phyloP scores from a whole-genome alignment of 2,888 invertebrate genomes.

The Mesochorus sp. region DNA sequence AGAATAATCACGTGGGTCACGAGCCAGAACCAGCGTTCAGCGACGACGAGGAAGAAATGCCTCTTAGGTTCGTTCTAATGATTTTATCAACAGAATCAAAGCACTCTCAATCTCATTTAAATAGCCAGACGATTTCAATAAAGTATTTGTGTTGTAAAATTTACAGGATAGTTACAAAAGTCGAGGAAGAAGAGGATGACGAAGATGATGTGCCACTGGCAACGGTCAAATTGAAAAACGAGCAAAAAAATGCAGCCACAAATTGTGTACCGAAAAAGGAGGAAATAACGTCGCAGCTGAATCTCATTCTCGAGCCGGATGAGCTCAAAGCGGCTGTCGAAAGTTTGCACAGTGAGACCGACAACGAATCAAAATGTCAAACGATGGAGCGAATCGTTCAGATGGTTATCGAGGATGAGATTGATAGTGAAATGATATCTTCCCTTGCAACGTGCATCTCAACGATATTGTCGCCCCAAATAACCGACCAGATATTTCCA shows the following conservation, averaged over 20 bases:
- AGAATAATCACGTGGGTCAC: slow-evolving; percentile 83
- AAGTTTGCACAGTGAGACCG: slow-evolving; percentile 84
- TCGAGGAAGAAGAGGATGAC: slow-evolving; percentile 84
- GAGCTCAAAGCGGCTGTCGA: slow-evolving; percentile 84
- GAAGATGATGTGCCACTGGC: slow-evolving; percentile 91
- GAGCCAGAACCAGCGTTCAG: slow-evolving; percentile 91
- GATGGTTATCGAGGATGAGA: slow-evolving; percentile 85
- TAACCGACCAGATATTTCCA: slow-evolving; percentile 83
- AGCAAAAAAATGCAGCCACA: slow-evolving; percentile 72
- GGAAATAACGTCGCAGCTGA: slow-evolving; percentile 75
- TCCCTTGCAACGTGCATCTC: slow-evolving; percentile 85
- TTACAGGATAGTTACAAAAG: slow-evolving; percentile 76
- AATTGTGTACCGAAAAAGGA: slow-evolving; percentile 77
- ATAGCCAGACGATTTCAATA: neutral
- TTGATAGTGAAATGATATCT: slow-evolving; percentile 85
- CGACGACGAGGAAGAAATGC: slow-evolving; percentile 90
- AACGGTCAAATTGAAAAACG: slow-evolving; percentile 87
- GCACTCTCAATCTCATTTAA: neutral
- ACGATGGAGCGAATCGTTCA: slow-evolving; percentile 86
- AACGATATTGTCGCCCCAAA: slow-evolving; percentile 84
- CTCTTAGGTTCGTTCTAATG: slow-evolving; percentile 72
- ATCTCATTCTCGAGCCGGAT: slow-evolving; percentile 80
- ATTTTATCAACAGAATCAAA: neutral
- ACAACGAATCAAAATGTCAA: slow-evolving; percentile 85
- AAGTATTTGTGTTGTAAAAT: neutral